Evolutionary conservation across 2,113 vertebrate species (phyloP).

Genomic region (Tyrannus savana): DNA sequence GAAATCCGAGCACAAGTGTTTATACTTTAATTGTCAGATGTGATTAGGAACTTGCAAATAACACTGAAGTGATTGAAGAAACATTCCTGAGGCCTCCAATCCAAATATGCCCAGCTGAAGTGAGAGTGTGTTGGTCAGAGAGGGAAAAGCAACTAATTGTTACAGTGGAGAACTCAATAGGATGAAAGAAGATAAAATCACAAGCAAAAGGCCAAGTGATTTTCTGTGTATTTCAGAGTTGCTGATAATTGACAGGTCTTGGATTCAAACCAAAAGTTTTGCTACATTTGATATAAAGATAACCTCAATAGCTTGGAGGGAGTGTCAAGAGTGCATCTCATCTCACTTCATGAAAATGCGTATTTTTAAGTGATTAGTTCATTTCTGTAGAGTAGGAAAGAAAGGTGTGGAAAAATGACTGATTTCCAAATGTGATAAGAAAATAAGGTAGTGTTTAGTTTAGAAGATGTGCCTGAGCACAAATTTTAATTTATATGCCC

Average conservation of each 20-base stretch:
- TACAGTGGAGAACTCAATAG: not conserved
- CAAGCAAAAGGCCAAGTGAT: not conserved
- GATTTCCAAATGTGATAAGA: not conserved
- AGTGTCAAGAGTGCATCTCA: not conserved
- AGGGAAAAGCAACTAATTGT: not conserved
- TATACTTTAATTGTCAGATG: not conserved
- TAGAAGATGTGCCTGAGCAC: constrained; percentile 3
- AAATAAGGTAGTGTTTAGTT: not conserved
- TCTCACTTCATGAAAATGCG: not conserved
- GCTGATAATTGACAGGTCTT: not conserved
- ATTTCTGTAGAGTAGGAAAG: not conserved
- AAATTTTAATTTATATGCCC: not conserved
- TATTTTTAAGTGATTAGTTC: constrained; percentile 8
- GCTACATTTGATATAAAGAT: not conserved
- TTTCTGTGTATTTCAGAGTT: not conserved
- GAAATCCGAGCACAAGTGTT: constrained; percentile 8
- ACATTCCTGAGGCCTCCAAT: not conserved
- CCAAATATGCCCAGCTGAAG: not conserved
- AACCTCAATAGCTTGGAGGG: not conserved
- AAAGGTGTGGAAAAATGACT: constrained; percentile 2
- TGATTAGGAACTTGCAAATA: not conserved
- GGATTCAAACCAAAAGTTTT: not conserved
- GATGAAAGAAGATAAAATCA: not conserved
- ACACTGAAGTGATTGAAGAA: not conserved
- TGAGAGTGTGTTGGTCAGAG: not conserved